phyloP scores from a whole-genome alignment of 2,797 vertebrate genomes.

The Melanotaenia pygmaea region DNA sequence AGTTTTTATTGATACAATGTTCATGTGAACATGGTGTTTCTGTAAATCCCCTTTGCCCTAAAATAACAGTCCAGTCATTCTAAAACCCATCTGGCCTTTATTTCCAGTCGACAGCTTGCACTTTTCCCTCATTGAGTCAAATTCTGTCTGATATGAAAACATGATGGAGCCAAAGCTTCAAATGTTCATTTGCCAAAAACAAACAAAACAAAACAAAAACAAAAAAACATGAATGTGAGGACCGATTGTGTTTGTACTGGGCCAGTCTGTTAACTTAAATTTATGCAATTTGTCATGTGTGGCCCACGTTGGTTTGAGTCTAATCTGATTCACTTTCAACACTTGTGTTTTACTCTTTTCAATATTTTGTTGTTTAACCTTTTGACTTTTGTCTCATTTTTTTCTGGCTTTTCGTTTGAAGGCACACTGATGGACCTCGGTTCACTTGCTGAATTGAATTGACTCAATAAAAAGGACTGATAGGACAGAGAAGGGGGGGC shows the following conservation, averaged over 20 bases:
- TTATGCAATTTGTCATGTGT: slow-evolving; percentile 41
- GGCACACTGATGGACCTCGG: slow-evolving; percentile 41
- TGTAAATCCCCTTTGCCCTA: slow-evolving; percentile 4
- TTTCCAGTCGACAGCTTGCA: slow-evolving; percentile 47
- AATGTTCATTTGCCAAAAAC: slow-evolving; percentile 34
- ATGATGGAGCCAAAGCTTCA: slow-evolving; percentile 36
- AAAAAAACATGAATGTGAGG: slow-evolving; percentile 24
- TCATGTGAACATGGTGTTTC: neutral
- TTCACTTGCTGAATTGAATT: slow-evolving; percentile 42
- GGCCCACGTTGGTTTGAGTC: slow-evolving; percentile 29
- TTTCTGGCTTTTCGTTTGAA: slow-evolving; percentile 25
- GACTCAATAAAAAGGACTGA: slow-evolving; percentile 60
- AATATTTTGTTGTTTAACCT: neutral
- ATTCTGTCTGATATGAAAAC: slow-evolving; percentile 48
- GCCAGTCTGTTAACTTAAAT: slow-evolving; percentile 17
- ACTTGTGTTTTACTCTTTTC: slow-evolving; percentile 8
- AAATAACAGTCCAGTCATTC: slow-evolving; percentile 44
- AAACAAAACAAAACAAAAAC: neutral
- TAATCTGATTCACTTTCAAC: slow-evolving; percentile 52
- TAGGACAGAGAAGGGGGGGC: slow-evolving; percentile 23
- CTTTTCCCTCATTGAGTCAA: slow-evolving; percentile 50
- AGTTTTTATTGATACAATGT: no score
- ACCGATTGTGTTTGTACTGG: slow-evolving; percentile 33
- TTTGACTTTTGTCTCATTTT: neutral
- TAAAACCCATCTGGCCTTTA: slow-evolving; percentile 36